Evolutionary conservation across 2,888 invertebrate species (phyloP).

Genomic region (Kryphioiulus occultus): DNA sequence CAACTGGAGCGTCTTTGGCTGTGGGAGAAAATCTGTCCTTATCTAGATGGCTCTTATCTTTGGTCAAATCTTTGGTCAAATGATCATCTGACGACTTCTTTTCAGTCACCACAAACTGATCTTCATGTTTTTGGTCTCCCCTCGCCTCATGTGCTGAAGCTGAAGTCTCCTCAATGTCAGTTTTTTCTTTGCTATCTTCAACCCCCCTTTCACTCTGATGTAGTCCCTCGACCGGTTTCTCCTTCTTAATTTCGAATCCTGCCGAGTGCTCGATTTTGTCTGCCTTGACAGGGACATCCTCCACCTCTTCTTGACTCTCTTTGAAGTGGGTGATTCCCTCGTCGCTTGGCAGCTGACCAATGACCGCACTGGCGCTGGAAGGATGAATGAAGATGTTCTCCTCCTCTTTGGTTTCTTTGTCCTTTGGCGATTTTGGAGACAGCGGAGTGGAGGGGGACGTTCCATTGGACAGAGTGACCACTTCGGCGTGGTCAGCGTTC

Average conservation of each 20-base stretch:
- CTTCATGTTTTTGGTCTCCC: neutral
- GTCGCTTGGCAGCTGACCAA: neutral
- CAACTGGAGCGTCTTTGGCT: neutral
- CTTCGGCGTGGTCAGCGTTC: conserved; percentile 54
- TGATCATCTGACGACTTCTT: neutral
- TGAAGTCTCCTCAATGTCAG: neutral
- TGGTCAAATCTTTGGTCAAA: neutral
- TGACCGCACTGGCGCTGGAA: neutral
- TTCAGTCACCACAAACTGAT: neutral
- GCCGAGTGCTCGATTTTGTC: neutral
- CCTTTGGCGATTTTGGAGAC: conserved; percentile 53
- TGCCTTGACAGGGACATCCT: neutral
- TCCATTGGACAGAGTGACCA: conserved; percentile 53
- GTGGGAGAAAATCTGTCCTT: neutral
- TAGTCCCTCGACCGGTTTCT: neutral
- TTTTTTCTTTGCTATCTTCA: neutral
- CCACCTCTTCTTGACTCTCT: neutral
- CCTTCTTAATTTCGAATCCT: neutral
- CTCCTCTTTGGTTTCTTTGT: conserved; percentile 47
- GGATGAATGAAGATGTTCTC: conserved; percentile 10
- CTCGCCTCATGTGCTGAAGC: neutral
- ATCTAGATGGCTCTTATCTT: neutral
- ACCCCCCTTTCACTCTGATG: neutral
- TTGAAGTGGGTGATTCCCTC: conserved; percentile 1
- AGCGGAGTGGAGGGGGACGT: conserved; percentile 54